Percentiles rank a stretch among this genome's conserved stretches.
Conservation (phyloP, 2,888 invertebrate genomes). For the Pseudanteris insignis region DNA sequence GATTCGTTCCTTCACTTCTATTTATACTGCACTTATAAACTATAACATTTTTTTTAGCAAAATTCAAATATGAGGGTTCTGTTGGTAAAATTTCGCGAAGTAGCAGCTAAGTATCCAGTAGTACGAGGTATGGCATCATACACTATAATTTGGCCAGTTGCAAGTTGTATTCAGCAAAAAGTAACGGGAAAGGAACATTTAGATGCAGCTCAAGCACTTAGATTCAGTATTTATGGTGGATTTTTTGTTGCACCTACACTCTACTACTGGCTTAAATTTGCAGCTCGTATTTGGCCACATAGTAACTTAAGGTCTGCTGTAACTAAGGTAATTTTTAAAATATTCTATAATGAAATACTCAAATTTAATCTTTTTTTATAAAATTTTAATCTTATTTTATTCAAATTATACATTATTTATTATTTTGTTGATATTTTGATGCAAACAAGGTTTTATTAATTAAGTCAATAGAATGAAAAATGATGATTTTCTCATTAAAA, state of each 20-base stretch:
- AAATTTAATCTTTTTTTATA: too few relatives aligned
- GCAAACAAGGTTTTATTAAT: neutral
- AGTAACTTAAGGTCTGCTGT: slow-evolving; percentile 75
- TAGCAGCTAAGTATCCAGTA: slow-evolving; percentile 68
- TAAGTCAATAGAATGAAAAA: too few relatives aligned
- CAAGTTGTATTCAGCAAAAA: slow-evolving; percentile 71
- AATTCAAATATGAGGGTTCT: slow-evolving; percentile 53
- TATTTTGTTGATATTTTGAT: too few relatives aligned
- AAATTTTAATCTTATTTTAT: too few relatives aligned
- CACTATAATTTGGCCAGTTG: slow-evolving; percentile 71
- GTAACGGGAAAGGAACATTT: slow-evolving; percentile 60
- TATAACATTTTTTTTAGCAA: slow-evolving; percentile 13
- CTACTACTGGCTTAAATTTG: slow-evolving; percentile 81
- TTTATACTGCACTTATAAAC: too few relatives aligned
- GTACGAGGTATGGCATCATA: slow-evolving; percentile 72
- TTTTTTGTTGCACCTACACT: slow-evolving; percentile 84
- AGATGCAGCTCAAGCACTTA: slow-evolving; percentile 69
- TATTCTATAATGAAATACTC: too few relatives aligned
- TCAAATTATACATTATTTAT: too few relatives aligned
- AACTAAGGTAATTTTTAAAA: slow-evolving; percentile 80
- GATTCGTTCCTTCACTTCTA: neutral
- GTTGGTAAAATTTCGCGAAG: slow-evolving; percentile 65
- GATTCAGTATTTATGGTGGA: slow-evolving; percentile 83
- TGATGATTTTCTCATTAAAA: too few relatives aligned
- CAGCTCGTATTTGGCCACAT: slow-evolving; percentile 81